A percentile compares a stretch with the other conserved stretches of the same genome.
Evolutionary conservation across 2,113 vertebrate genomes (phyloP).

Genomic region (Rhodinocichla rosea): DNA sequence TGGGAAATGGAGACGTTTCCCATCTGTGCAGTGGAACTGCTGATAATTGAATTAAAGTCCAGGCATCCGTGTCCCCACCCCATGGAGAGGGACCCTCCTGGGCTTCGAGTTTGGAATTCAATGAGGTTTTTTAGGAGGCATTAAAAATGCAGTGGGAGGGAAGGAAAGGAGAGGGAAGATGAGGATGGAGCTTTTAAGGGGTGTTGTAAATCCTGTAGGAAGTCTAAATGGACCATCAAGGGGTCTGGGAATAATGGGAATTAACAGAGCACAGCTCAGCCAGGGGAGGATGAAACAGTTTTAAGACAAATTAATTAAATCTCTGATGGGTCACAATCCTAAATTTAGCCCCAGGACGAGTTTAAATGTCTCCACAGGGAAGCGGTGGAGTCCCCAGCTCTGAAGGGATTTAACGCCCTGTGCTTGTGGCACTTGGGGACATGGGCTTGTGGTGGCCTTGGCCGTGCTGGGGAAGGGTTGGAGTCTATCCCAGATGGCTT

Average conservation of each 20-base stretch:
- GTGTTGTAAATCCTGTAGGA: background rate
- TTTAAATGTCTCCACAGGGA: background rate
- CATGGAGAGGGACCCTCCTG: background rate
- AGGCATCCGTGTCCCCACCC: background rate
- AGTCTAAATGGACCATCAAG: rapidly evolving
- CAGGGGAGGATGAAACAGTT: background rate
- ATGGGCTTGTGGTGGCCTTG: background rate
- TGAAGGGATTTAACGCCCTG: background rate
- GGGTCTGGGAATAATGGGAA: background rate
- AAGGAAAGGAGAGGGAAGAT: background rate
- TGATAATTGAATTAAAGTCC: background rate
- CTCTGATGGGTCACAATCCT: background rate
- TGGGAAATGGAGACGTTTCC: background rate
- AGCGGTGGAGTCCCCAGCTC: too few species aligned
- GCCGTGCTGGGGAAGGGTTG: background rate
- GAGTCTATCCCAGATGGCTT: background rate
- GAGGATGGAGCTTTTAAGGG: background rate
- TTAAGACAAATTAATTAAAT: background rate
- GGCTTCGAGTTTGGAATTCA: background rate
- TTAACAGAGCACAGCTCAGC: background rate
- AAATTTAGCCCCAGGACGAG: background rate
- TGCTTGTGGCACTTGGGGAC: background rate
- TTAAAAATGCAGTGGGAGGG: background rate
- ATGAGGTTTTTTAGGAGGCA: background rate
- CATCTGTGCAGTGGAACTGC: background rate